phyloP scores from a whole-genome alignment of 1,140 invertebrate genomes.

The Drosophila tsacasi region DNA sequence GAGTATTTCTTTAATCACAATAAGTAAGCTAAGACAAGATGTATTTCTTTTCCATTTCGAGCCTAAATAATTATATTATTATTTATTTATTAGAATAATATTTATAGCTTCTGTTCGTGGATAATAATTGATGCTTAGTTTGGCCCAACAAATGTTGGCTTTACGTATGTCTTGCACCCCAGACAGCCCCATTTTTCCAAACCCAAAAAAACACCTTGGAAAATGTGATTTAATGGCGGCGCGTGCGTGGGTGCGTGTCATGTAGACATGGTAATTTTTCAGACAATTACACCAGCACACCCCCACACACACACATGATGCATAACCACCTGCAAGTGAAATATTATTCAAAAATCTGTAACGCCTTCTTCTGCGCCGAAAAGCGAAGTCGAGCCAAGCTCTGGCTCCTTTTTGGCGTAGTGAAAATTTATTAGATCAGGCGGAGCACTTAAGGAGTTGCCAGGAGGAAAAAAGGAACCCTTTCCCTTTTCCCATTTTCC shows the following conservation, averaged over 20 bases:
- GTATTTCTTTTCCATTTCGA: background rate
- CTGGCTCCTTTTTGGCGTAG: constrained; percentile 46
- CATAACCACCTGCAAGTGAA: constrained; percentile 74
- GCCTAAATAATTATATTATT: background rate
- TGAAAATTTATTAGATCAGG: constrained; percentile 74
- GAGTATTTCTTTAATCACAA: too few species aligned
- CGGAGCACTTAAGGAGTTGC: constrained; percentile 57
- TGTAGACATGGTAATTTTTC: constrained; percentile 82
- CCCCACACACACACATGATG: constrained; percentile 61
- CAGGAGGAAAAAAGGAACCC: constrained; percentile 25
- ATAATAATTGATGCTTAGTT: constrained; percentile 2
- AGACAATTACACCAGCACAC: constrained; percentile 66
- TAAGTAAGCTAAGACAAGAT: background rate
- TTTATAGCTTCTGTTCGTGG: background rate
- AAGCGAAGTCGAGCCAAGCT: background rate
- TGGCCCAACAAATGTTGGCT: background rate
- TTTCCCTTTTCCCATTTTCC: constrained; percentile 21
- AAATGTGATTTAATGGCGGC: constrained; percentile 73
- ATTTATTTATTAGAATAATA: constrained; percentile 2
- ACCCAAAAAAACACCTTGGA: constrained; percentile 31
- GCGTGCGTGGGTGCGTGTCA: constrained; percentile 73
- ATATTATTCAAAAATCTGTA: constrained; percentile 81
- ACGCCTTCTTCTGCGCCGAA: constrained; percentile 39
- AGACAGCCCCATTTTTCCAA: constrained; percentile 7
- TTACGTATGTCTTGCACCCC: background rate